Evolutionary conservation across 2,797 vertebrate genomes (phyloP), one percentile per base, ranked within the genome.

Genomic region (Cryptoblepharus egeriae): DNA sequence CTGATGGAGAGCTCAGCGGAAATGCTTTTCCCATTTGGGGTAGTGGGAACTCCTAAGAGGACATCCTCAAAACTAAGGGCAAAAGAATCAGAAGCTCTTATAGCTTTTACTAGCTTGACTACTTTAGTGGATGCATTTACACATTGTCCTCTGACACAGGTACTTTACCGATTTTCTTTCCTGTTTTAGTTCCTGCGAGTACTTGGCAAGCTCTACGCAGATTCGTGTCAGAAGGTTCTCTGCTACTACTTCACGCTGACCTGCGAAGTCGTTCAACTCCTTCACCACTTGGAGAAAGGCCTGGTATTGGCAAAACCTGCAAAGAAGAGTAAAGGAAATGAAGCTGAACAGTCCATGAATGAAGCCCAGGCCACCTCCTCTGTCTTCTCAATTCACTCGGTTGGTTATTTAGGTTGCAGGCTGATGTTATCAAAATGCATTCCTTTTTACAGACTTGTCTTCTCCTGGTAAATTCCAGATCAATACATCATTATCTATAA

Each of bases 261-360:
- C 97, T 0, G 97, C 97, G 0, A 97, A 98, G 92, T 98, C 97
- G 1, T 98, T 98, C 91, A 96, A 96, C 93, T 98, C 97, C 42
- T 97, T 97, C 81, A 98, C 95, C 87, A 98, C 94, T 77, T 97
- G 97, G 86, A 97, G 78, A 73, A 98, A 98, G 1, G 97, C 95
- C 92, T 97, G 97, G 83, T 96, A 97, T 92, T 97, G 97, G 84
- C 97, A 97, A 75, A 98, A 96, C 93, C 97, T 98, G 16, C 8
- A 26, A 52, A 15, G 49, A 52, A 18, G 49, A 52, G 49, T 13
- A 18, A 52, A 52, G 13, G 49, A 49, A 37, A 13, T 61, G 32
- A 32, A 11, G 26, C 37, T 4, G 11, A 42, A 35, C 7, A 61
- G 28, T 16, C n/a, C 12, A n/a, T 9, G 18, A 61, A 42, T 0